Conservation (phyloP, 2,888 invertebrate genomes). For the Eutolmus rufibarbis region DNA sequence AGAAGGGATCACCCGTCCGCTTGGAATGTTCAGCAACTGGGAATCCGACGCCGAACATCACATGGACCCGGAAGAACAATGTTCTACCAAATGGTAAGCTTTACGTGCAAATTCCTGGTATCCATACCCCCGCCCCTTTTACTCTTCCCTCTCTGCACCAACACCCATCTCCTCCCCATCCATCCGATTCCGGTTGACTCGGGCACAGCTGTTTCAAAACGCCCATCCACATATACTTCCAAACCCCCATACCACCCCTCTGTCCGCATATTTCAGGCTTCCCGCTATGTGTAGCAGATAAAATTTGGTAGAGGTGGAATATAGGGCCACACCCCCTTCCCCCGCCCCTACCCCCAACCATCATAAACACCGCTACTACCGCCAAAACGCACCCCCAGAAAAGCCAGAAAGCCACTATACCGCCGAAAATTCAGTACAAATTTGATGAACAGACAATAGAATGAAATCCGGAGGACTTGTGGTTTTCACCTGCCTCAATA, state of each 20-base stretch:
- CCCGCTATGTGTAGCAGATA: neutral
- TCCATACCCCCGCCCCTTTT: neutral
- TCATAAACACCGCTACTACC: neutral
- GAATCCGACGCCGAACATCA: slow-evolving; percentile 75
- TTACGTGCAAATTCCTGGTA: neutral
- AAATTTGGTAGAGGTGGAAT: neutral
- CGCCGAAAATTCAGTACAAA: neutral
- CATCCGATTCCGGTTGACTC: neutral
- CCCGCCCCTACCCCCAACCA: neutral
- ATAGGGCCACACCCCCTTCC: neutral
- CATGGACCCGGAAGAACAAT: slow-evolving; percentile 66
- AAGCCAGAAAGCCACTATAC: neutral
- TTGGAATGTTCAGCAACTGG: slow-evolving; percentile 74
- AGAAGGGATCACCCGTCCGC: slow-evolving; percentile 73
- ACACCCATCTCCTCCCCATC: no score
- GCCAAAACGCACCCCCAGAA: neutral
- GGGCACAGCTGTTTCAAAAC: neutral
- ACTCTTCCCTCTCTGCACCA: no score
- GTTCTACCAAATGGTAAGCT: slow-evolving; percentile 48
- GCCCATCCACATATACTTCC: neutral
- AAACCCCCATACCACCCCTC: neutral
- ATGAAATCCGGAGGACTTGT: neutral
- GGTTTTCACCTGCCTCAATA: neutral
- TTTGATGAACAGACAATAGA: slow-evolving; percentile 16
- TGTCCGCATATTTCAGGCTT: neutral